Base-by-base conservation (phyloP, 2,113 vertebrate species). In the Steatornis caripensis region DNA sequence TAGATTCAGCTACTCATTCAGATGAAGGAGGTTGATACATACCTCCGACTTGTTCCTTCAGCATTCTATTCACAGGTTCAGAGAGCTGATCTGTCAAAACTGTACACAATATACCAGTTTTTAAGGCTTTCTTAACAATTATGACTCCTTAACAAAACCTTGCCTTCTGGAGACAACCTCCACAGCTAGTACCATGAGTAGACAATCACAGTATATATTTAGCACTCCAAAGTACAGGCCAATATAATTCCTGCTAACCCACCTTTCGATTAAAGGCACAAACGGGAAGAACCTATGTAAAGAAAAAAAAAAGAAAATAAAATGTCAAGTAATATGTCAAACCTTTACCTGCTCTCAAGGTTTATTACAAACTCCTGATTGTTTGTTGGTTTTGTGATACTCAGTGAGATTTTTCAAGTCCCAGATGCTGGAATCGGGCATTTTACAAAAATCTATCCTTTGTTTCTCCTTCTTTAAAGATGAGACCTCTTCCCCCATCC, bases 181-280 rank as follows among this genome's bases (percentile, higher is more conserved):
- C 61, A 26, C 17, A 49, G 6, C 32, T 74, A 37, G 16, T 32
- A 46, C 22, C 6, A 32, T n/a, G 34, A n/a, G 9, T 13, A 53
- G 37, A 22, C 22, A 60, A 39, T 7, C 2, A 10, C 39, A 45
- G 39, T 14, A 57, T 15, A 41, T 11, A 45, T 0, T n/a, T n/a
- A 1, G 5, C 24, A 75, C 30, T 55, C 10, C 20, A 61, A 72
- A 76, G 27, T 22, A 66, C 0, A 0, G 7, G 13, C 12, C 10
- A 9, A 27, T 60, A 23, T 23, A 61, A 29, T 64, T 66, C 24
- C 32, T n/a, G 21, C 6, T 55, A 68, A 46, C 23, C 64, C 22
- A 83, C 4, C 10, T 91, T 90, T 62, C 84, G 60, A 7, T 22
- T 84, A 51, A 75, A 88, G 41, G 5, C 37, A 69, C 15, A 86